Evolutionary conservation across 2,888 invertebrate genomes (phyloP).

Genomic region (Microchrysa polita): DNA sequence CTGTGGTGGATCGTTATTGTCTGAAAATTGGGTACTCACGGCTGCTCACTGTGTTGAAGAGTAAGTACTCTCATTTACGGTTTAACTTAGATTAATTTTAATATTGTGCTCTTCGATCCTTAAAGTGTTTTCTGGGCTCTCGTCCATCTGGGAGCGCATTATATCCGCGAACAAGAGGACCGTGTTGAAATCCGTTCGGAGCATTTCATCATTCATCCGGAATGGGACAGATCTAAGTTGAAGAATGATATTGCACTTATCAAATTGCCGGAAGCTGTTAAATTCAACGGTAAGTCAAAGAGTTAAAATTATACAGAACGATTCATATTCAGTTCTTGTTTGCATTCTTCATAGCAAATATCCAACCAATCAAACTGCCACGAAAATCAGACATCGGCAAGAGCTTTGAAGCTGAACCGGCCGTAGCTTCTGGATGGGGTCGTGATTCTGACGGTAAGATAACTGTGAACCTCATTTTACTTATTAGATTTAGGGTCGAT

Average conservation of each 20-base stretch:
- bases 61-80: constrained; percentile 53
- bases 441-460: constrained; percentile 58
- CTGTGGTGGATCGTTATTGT: constrained; percentile 61
- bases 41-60: constrained; percentile 58
- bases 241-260: constrained; percentile 62
- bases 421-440: constrained; percentile 57
- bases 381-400: background rate
- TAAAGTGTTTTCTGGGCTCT: constrained; percentile 46
- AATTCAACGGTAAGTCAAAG: constrained; percentile 57
- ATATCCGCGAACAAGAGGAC: constrained; percentile 59
- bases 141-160: constrained; percentile 62
- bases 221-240: constrained; percentile 61
- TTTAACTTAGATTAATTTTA: no score
- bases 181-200: constrained; percentile 61
- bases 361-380: constrained; percentile 32
- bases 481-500: no score
- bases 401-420: background rate
- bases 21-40: constrained; percentile 57
- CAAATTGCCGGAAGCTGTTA: constrained; percentile 58
- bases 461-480: background rate
- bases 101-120: constrained; percentile 1
- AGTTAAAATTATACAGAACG: background rate
- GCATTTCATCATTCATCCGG: constrained; percentile 60
- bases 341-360: constrained; percentile 3
- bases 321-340: background rate